Evolutionary conservation across 2,888 invertebrate genomes (phyloP), one percentile per base, ranked within the genome.

Genomic region (Xestoiulus laeticollis): DNA sequence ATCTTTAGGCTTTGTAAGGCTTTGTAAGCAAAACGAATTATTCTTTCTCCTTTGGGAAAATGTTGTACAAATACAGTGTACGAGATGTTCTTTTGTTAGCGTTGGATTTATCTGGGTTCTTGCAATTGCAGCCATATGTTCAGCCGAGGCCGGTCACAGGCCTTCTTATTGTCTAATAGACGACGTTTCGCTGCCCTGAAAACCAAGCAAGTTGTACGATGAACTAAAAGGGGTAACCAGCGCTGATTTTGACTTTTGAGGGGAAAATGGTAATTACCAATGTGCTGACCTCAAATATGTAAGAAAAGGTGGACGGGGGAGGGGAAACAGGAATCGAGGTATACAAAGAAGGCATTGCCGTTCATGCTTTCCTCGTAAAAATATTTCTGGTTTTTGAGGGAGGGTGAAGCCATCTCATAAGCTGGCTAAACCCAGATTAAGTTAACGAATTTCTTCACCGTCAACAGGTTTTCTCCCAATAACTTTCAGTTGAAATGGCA

Each of bases 191-290:
- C 59, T n/a, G n/a, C 26, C 68, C 68, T 68, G 26, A 68, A 68
- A n/a, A 19, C 68, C 10, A 22, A 26, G n/a, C 6, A n/a, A n/a
- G 1, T 59, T 59, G n/a, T n/a, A n/a, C n/a, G n/a, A 12, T 10
- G 22, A 68, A 68, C 68, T 68, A 59, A 59, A 43, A 68, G 68
- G 68, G 26, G 26, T 68, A 68, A 68, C 22, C 68, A 26, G 68
- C 26, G 26, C 4, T 68, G 68, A 68, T 68, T 68, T 26, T 26
- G 10, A 19, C 26, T 22, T 68, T 68, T 68, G 26, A 26, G 22
- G 68, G 68, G 68, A 68, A 26, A 68, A 68, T 68, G 68, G 68
- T 68, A 68, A 68, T 68, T 68, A n/a, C 68, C 68, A 68, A 68
- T 68, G 68, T 68, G 5, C 12, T 68, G 68, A 68, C 68, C 68